These are phyloP conservation scores for Euplexia lucipara DNA, from an alignment of 2,888 invertebrate species.

Conservation along the genomic window DNA sequence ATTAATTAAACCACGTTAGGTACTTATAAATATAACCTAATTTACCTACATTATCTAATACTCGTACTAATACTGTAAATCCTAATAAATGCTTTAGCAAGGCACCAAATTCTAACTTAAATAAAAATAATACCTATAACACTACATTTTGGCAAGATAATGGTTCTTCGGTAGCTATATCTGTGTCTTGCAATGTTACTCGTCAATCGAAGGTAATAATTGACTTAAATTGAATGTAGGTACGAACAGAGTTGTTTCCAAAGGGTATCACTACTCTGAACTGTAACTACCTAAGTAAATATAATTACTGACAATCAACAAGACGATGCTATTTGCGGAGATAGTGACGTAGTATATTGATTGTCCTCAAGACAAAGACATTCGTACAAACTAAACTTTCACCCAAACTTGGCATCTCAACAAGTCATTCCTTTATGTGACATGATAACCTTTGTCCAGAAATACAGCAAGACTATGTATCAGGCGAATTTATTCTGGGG, in stretches of 20 bases:
- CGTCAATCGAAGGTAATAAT: not conserved
- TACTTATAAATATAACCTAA: constrained; percentile 27
- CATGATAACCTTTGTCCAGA: not conserved
- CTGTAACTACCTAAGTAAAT: not conserved
- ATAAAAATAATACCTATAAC: constrained; percentile 27
- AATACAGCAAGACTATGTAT: constrained; percentile 19
- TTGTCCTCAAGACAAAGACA: constrained; percentile 23
- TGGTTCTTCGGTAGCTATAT: constrained; percentile 40
- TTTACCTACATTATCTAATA: constrained; percentile 43
- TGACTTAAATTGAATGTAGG: constrained; percentile 2
- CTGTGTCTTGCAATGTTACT: constrained; percentile 9
- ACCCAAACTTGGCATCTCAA: constrained; percentile 16
- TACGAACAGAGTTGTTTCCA: constrained; percentile 7
- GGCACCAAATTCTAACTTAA: constrained; percentile 42
- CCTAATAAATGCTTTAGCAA: constrained; percentile 62
- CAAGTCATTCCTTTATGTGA: not conserved
- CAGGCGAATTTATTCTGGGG: constrained; percentile 25
- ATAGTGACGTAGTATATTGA: constrained; percentile 26
- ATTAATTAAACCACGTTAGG: constrained; percentile 1
- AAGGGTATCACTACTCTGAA: constrained; percentile 9
- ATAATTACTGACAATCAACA: constrained; percentile 17
- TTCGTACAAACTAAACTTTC: constrained; percentile 18
- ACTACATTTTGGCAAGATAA: constrained; percentile 64
- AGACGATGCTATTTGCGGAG: constrained; percentile 22
- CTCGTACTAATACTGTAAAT: constrained; percentile 61